Conservation (phyloP, 2,113 vertebrate species). For the Hypocryptadius cinnamomeus region DNA sequence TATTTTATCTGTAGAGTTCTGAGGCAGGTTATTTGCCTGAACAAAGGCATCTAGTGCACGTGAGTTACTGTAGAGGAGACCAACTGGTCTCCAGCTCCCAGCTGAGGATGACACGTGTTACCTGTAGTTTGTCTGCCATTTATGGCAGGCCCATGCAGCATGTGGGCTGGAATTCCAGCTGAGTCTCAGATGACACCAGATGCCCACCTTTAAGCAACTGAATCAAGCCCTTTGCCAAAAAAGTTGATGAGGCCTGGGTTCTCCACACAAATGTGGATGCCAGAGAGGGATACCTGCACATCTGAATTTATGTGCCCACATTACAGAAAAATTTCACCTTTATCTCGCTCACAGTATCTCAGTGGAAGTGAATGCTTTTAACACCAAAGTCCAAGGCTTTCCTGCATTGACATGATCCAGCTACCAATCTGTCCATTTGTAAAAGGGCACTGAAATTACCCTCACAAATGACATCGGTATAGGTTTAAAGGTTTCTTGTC, state of each 20-base stretch:
- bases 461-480: neutral
- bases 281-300: neutral
- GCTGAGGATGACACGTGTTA: neutral
- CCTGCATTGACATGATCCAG: neutral
- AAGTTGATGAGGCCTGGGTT: neutral
- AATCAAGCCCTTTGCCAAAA: neutral
- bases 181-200: neutral
- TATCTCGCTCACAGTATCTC: neutral
- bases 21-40: neutral
- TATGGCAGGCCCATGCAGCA: neutral
- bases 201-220: neutral
- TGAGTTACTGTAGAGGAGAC: neutral
- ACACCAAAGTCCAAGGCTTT: neutral
- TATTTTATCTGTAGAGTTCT: neutral
- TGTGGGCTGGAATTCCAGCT: neutral
- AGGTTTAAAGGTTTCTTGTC: neutral
- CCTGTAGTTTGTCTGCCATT: neutral
- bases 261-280: neutral
- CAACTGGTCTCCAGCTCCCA: neutral
- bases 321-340: neutral
- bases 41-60: neutral
- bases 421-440: neutral
- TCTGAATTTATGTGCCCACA: neutral
- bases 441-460: neutral
- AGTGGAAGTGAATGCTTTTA: neutral